These are phyloP conservation scores for Melanotaenia boesemani DNA, from an alignment of 2,797 vertebrate species.

Conservation along the genomic window DNA sequence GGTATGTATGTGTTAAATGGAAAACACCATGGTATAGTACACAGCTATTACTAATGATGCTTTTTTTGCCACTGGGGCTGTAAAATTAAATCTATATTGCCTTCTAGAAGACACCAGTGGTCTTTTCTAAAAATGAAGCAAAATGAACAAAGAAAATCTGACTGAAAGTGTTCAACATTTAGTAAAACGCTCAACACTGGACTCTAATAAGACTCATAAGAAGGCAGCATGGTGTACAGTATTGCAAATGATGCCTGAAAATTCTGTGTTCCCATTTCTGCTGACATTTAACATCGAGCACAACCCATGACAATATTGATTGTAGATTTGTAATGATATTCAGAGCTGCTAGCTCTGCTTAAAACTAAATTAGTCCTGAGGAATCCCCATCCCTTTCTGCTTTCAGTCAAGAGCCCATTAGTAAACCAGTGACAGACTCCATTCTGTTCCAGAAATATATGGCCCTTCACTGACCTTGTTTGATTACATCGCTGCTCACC, in stretches of 20 bases:
- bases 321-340: slow-evolving; percentile 40
- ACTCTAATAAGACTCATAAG: background rate
- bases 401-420: slow-evolving; percentile 73
- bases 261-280: slow-evolving; percentile 1
- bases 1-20: background rate
- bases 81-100: no score
- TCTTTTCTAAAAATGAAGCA: background rate
- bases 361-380: slow-evolving; percentile 58
- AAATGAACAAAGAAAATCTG: background rate
- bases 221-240: background rate
- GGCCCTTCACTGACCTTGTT: slow-evolving; percentile 71
- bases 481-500: slow-evolving; percentile 70
- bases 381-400: slow-evolving; percentile 30
- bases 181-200: no score
- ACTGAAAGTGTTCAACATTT: background rate
- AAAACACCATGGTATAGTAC: no score
- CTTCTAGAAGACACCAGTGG: background rate
- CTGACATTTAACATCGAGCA: slow-evolving; percentile 27
- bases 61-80: no score
- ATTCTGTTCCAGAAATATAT: slow-evolving; percentile 70
- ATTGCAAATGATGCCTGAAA: slow-evolving; percentile 8
- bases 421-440: slow-evolving; percentile 70
- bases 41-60: background rate
- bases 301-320: slow-evolving; percentile 29
- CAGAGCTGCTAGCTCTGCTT: slow-evolving; percentile 43